Conservation (phyloP, 1,140 invertebrate genomes). For the Marisa cornuarietis region DNA sequence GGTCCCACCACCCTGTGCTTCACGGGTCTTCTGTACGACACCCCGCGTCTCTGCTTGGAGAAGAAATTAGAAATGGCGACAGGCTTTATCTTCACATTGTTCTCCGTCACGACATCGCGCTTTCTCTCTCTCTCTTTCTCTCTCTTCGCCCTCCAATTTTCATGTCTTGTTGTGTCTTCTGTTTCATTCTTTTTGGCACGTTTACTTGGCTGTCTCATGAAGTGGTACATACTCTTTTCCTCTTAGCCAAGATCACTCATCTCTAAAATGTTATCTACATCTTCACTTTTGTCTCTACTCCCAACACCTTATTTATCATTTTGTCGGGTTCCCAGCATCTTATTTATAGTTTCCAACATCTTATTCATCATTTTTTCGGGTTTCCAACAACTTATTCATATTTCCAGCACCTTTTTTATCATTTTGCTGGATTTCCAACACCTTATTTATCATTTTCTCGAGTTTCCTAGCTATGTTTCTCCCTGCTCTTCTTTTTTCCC, state of each 20-base stretch:
- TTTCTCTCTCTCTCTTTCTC: background rate
- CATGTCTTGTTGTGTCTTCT: background rate
- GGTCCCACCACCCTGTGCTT: too few species aligned
- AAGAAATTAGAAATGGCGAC: too few species aligned
- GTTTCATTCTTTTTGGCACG: background rate
- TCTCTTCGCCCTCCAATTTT: background rate
- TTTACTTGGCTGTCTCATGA: too few species aligned
- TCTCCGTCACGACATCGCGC: background rate
- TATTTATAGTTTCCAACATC: background rate
- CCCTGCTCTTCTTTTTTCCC: background rate
- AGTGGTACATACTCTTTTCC: too few species aligned
- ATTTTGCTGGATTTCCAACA: background rate
- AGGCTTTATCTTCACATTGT: background rate
- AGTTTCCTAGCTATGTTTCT: background rate
- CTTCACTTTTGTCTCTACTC: background rate
- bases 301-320: background rate
- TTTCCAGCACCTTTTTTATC: background rate
- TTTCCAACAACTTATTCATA: too few species aligned
- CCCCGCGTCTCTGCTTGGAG: too few species aligned
- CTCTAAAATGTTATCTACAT: background rate
- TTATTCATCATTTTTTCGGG: background rate
- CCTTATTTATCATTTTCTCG: background rate
- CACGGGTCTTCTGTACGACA: too few species aligned
- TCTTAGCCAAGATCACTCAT: too few species aligned
- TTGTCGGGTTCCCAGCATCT: background rate